These are phyloP conservation scores for Corydoras sp. DNA, from an alignment of 2,113 vertebrate species.

Conservation along the genomic window DNA sequence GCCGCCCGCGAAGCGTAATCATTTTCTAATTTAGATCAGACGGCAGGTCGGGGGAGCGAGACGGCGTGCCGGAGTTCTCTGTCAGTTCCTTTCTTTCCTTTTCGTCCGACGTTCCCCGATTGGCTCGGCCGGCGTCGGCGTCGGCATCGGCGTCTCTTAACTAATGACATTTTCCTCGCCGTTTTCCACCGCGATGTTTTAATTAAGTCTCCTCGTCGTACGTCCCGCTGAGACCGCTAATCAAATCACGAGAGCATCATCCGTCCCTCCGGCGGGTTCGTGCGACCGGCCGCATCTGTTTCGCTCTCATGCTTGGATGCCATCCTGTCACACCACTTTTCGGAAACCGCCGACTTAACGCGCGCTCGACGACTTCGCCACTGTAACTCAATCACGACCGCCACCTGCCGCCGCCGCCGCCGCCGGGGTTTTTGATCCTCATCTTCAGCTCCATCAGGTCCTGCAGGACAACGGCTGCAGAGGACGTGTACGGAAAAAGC, in stretches of 20 bases:
- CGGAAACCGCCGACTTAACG: background rate
- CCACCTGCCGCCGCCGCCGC: no score
- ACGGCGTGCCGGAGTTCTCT: no score
- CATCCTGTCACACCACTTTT: slow-evolving; percentile 14
- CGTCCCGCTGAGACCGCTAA: slow-evolving; percentile 57
- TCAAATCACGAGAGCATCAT: slow-evolving; percentile 50
- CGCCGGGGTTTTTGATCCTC: no score
- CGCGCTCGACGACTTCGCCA: no score
- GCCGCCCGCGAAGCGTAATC: slow-evolving; percentile 40
- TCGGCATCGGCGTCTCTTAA: slow-evolving; percentile 25
- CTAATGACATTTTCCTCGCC: slow-evolving; percentile 42
- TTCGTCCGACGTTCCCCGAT: slow-evolving; percentile 20
- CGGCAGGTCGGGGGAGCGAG: slow-evolving; percentile 20
- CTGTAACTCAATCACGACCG: no score
- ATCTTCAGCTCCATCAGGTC: no score
- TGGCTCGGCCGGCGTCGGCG: slow-evolving; percentile 13
- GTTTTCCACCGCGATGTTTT: slow-evolving; percentile 69
- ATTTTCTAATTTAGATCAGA: slow-evolving; percentile 48
- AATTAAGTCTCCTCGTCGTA: slow-evolving; percentile 60
- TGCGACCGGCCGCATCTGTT: slow-evolving; percentile 32
- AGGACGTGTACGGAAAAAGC: no score
- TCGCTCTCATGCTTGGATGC: slow-evolving; percentile 1
- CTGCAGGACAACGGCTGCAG: no score
- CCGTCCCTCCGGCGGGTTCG: slow-evolving; percentile 22
- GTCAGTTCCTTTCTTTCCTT: background rate